Percentiles rank a stretch among this genome's conserved stretches.
phyloP scores from a whole-genome alignment of 1,140 invertebrate species.

The Cardiocondyla obscurior region DNA sequence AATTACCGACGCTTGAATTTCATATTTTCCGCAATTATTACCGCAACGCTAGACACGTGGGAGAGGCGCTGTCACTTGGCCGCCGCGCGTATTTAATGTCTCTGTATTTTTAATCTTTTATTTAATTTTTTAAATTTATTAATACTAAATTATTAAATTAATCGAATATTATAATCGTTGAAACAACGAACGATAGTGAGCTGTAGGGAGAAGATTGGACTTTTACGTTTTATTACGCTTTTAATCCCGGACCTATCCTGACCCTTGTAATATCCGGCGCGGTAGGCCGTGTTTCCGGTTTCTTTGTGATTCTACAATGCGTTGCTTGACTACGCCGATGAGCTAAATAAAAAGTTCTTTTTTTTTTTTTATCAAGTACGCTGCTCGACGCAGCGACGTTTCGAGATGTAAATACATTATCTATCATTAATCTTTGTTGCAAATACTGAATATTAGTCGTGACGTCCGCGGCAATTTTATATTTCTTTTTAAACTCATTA shows the following conservation, averaged over 20 bases:
- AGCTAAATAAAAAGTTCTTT: too few relatives aligned
- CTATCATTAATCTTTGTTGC: background rate
- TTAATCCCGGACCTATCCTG: conserved; percentile 64
- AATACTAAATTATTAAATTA: background rate
- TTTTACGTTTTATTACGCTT: conserved; percentile 69
- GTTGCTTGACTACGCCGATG: conserved; percentile 36
- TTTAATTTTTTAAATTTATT: background rate
- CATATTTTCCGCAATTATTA: conserved; percentile 27
- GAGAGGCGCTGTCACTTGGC: background rate
- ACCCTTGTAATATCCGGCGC: conserved; percentile 77
- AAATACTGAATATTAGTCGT: background rate
- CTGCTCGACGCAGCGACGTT: background rate
- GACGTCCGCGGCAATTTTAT: background rate
- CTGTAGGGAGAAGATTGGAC: conserved; percentile 36
- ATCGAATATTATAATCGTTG: background rate
- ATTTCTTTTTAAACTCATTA: background rate
- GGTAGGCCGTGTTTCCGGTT: conserved; percentile 78
- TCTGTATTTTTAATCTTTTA: background rate
- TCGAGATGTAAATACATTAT: background rate
- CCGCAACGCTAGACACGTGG: conserved; percentile 38
- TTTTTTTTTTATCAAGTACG: background rate
- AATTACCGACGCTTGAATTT: conserved; percentile 33
- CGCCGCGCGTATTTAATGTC: background rate
- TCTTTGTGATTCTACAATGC: conserved; percentile 59
- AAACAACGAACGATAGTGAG: background rate